Conservation (phyloP, 2,888 invertebrate genomes). For the Tenthredo livida region DNA sequence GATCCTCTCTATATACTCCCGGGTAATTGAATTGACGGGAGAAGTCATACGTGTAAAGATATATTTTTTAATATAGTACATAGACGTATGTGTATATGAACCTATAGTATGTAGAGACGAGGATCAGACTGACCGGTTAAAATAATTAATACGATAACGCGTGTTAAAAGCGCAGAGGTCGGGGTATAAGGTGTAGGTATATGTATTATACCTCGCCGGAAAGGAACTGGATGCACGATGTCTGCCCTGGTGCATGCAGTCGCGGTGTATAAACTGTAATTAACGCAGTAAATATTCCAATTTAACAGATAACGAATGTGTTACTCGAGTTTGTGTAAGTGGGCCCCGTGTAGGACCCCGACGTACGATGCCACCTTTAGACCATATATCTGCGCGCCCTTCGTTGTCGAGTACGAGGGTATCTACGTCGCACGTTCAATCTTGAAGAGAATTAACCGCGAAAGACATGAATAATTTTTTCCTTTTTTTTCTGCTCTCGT, state of each 20-base stretch:
- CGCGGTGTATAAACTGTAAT: constrained; percentile 41
- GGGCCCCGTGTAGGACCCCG: constrained; percentile 7
- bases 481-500: background rate
- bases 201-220: background rate
- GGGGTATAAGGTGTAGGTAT: background rate
- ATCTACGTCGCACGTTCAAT: background rate
- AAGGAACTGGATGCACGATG: constrained; percentile 14
- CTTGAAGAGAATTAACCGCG: constrained; percentile 22
- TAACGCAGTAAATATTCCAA: constrained; percentile 53
- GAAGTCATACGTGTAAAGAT: background rate
- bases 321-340: constrained; percentile 22
- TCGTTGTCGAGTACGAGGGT: constrained; percentile 14
- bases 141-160: constrained; percentile 44
- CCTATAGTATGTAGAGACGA: no score
- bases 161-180: background rate
- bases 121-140: background rate
- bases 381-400: background rate
- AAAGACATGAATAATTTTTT: background rate
- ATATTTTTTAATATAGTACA: no score
- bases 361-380: background rate
- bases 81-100: no score
- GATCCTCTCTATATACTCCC: background rate
- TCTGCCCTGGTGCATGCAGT: background rate
- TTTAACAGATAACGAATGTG: constrained; percentile 50
- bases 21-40: constrained; percentile 31